Evolutionary conservation across 2,113 vertebrate species (phyloP).

Genomic region (Spizaetus ornatus): DNA sequence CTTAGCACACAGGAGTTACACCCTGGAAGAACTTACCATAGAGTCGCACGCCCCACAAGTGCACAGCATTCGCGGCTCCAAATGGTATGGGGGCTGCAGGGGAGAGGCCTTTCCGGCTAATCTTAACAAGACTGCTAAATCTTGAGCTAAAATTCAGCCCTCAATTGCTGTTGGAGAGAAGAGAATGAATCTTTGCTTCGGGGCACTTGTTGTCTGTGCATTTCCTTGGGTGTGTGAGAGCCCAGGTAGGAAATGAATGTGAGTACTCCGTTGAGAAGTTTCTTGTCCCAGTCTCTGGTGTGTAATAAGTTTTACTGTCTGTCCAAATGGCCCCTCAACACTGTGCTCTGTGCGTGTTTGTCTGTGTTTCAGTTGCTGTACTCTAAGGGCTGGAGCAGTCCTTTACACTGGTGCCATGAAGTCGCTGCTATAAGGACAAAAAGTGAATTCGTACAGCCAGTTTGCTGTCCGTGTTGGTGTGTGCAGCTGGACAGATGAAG

Average conservation of each 20-base stretch:
- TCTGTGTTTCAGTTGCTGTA: neutral
- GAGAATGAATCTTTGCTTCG: neutral
- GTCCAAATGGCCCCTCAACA: neutral
- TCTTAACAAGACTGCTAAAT: neutral
- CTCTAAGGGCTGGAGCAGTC: neutral
- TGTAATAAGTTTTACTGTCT: neutral
- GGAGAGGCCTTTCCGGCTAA: neutral
- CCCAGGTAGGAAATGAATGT: neutral
- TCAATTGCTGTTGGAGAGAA: neutral
- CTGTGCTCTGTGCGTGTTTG: neutral
- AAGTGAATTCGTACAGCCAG: neutral
- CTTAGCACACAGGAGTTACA: neutral
- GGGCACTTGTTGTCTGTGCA: neutral
- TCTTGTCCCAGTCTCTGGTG: neutral
- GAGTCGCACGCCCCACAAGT: rapidly evolving
- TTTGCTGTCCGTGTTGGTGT: neutral
- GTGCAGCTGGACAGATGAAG: neutral
- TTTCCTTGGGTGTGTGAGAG: neutral
- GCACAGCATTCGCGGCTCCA: neutral
- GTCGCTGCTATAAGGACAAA: neutral
- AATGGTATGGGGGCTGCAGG: neutral
- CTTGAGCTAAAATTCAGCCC: neutral
- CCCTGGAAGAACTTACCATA: neutral
- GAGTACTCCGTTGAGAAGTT: neutral
- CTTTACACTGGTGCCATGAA: neutral